phyloP scores from a whole-genome alignment of 2,113 vertebrate species.

The Octodon degus region DNA sequence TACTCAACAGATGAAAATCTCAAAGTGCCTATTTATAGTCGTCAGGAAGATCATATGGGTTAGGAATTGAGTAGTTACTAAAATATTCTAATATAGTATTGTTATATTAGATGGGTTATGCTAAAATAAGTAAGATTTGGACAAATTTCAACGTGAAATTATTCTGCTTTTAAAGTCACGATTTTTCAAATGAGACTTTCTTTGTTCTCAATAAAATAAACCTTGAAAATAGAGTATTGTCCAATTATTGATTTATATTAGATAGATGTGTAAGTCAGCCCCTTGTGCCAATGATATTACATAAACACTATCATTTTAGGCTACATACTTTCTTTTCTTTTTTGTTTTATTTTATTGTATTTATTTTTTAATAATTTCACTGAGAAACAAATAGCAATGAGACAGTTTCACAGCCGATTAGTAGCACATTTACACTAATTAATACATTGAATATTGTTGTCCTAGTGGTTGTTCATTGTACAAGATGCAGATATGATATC shows the following conservation, averaged over 20 bases:
- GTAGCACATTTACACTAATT: too few species aligned
- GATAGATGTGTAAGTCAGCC: background rate
- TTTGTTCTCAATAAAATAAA: conserved; percentile 36
- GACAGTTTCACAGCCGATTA: too few species aligned
- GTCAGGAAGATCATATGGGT: background rate
- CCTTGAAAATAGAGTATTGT: background rate
- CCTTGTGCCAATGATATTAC: background rate
- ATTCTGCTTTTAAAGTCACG: conserved; percentile 4
- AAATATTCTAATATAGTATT: background rate
- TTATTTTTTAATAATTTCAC: too few species aligned
- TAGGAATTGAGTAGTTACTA: background rate
- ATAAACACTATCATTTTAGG: background rate
- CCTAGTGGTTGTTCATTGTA: too few species aligned
- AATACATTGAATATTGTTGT: too few species aligned
- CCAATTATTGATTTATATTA: background rate
- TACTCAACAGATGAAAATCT: background rate
- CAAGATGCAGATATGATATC: too few species aligned
- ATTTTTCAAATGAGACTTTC: conserved; percentile 36
- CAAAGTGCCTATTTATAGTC: background rate
- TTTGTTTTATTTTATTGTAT: too few species aligned
- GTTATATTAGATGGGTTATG: background rate
- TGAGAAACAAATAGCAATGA: too few species aligned
- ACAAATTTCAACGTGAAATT: background rate
- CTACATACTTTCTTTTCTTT: background rate
- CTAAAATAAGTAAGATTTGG: background rate